Evolutionary conservation across 1,140 invertebrate genomes (phyloP), one percentile per base, ranked within the genome.

Genomic region (Ooceraea biroi): DNA sequence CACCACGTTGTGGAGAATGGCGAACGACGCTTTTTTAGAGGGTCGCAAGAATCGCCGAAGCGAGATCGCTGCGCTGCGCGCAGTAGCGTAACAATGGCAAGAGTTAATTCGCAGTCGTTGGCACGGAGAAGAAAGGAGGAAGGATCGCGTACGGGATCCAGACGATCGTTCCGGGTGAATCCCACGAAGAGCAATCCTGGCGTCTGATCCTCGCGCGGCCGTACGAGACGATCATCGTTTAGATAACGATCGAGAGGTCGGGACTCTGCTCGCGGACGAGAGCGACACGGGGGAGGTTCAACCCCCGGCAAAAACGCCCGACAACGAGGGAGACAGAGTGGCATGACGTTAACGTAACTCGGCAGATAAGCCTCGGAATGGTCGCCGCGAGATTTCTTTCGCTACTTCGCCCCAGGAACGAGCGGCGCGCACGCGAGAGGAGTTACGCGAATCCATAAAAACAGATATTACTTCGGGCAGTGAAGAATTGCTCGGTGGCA

Each of bases 191-290:
- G 14, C 19, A 77, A 88, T 88, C 73, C 36, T 3, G 52, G 60
- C n/a, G n/a, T n/a, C 86, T 78, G 88, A 89, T 89, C 87, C 71
- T 63, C 57, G 17, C 30, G 41, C 14, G 46, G 57, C 74, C 72
- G 55, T 66, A 74, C 58, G 65, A 55, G 63, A 50, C 71, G 80
- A 89, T 80, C 65, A 80, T 90, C 89, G 84, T 90, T 88, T 89
- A 83, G 86, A 90, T 86, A 86, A 88, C 83, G 85, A 88, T 88
- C 88, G 69, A 71, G 76, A 80, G 78, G 46, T 80, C 55, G 73
- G 30, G 55, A 87, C 41, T 72, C 61, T 52, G 36, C 48, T 60
- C 86, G 66, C 68, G 82, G 66, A 84, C 25, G 46, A 52, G 52
- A 78, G 55, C 65, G 60, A 74, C 69, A 48, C 36, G 66, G 48